These are phyloP conservation scores for Hylaeus volcanicus DNA, from an alignment of 1,140 invertebrate genomes.

Conservation along the genomic window DNA sequence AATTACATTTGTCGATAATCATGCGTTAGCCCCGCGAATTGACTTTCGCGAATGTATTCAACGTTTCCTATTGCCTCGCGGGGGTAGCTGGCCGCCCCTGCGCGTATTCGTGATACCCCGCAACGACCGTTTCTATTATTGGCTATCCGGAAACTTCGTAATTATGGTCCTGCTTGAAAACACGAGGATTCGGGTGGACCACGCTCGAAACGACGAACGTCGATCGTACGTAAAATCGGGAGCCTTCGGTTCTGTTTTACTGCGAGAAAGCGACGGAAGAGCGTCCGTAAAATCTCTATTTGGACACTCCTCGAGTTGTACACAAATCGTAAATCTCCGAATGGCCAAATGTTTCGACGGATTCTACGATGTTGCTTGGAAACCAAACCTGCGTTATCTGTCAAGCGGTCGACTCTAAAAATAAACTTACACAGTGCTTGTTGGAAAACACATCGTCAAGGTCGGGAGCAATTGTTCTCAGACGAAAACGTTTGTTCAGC, in stretches of 20 bases:
- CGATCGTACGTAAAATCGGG: background rate
- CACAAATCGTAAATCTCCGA: conserved; percentile 1
- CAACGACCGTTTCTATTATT: conserved; percentile 5
- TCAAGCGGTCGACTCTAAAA: background rate
- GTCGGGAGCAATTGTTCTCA: conserved; percentile 6
- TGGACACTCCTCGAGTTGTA: background rate
- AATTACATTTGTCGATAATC: conserved; percentile 57
- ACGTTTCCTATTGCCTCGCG: conserved; percentile 26
- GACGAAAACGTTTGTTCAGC: background rate
- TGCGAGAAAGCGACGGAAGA: background rate
- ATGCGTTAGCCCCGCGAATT: conserved; percentile 36
- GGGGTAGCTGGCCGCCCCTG: background rate
- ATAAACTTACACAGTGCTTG: conserved; percentile 12
- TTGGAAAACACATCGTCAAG: conserved; percentile 7
- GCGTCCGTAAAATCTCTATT: background rate
- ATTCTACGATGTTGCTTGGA: background rate
- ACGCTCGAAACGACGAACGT: no score
- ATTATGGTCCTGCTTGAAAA: background rate
- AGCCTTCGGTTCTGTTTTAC: background rate
- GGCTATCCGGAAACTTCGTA: background rate
- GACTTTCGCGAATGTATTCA: conserved; percentile 7
- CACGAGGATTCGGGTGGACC: background rate
- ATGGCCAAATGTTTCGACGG: background rate
- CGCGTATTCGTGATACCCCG: conserved; percentile 5
- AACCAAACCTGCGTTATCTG: background rate